Evolutionary conservation across 2,888 invertebrate genomes (phyloP).

Genomic region (Apodemia duryi): DNA sequence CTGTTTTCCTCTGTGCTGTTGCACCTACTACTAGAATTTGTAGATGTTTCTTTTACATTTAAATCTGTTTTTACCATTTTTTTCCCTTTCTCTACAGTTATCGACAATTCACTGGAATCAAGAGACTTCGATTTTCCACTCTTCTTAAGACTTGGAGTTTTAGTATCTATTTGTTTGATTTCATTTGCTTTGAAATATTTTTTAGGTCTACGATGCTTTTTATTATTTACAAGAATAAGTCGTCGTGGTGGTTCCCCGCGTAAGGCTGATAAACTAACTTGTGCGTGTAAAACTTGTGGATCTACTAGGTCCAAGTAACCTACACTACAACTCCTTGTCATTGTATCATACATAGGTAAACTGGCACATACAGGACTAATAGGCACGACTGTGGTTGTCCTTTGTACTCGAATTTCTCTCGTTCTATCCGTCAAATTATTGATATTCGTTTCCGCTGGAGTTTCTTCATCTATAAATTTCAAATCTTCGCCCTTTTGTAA

Average conservation of each 20-base stretch:
- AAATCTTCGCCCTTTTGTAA: constrained; percentile 79
- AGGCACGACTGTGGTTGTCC: constrained; percentile 82
- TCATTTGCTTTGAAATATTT: constrained; percentile 57
- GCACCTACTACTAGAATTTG: constrained; percentile 44
- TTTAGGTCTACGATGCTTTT: constrained; percentile 69
- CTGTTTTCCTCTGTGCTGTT: constrained; percentile 50
- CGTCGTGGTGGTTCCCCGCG: constrained; percentile 88
- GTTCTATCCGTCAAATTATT: constrained; percentile 47
- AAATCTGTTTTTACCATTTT: constrained; percentile 38
- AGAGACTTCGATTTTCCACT: constrained; percentile 91
- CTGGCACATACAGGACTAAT: constrained; percentile 80
- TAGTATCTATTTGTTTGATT: constrained; percentile 43
- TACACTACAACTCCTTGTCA: constrained; percentile 92
- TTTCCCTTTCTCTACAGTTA: constrained; percentile 69
- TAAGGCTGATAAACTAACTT: constrained; percentile 84
- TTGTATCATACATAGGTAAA: constrained; percentile 79
- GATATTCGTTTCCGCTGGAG: constrained; percentile 51
- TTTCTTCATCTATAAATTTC: constrained; percentile 86
- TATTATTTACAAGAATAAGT: constrained; percentile 85
- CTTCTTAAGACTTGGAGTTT: constrained; percentile 79
- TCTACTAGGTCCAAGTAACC: constrained; percentile 92
- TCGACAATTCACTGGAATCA: constrained; percentile 90
- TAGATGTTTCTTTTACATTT: constrained; percentile 36
- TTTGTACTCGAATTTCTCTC: constrained; percentile 44
- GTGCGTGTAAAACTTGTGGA: constrained; percentile 85